A percentile compares a stretch with the other conserved stretches of the same genome.
Evolutionary conservation across 2,888 invertebrate species (phyloP).

Genomic region (Caenorhabditis doughertyi): DNA sequence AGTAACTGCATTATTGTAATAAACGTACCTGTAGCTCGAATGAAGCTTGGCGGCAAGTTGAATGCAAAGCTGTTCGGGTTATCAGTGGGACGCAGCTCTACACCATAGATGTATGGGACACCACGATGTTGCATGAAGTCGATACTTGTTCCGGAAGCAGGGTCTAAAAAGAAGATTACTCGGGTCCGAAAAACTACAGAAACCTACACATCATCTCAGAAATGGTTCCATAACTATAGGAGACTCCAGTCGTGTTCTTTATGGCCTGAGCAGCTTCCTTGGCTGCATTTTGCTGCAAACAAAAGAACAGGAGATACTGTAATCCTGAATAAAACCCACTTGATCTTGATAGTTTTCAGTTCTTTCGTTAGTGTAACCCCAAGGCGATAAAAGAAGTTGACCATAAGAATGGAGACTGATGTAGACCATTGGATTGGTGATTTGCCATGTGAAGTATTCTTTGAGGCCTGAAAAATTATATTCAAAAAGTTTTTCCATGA

Average conservation of each 20-base stretch:
- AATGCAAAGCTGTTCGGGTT: slow-evolving; percentile 73
- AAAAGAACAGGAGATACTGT: not conserved
- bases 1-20: not conserved
- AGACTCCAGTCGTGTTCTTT: slow-evolving; percentile 75
- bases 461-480: slow-evolving; percentile 55
- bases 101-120: slow-evolving; percentile 81
- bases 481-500: not conserved
- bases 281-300: slow-evolving; percentile 76
- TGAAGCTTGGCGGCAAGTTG: slow-evolving; percentile 75
- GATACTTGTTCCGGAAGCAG: slow-evolving; percentile 81
- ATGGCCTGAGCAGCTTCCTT: slow-evolving; percentile 79
- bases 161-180: slow-evolving; percentile 71
- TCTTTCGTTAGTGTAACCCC: slow-evolving; percentile 80
- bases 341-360: slow-evolving; percentile 77
- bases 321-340: slow-evolving; percentile 50
- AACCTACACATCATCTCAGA: slow-evolving; percentile 81
- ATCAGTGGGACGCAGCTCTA: slow-evolving; percentile 78
- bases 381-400: slow-evolving; percentile 79
- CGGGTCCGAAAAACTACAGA: no score
- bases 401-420: slow-evolving; percentile 81
- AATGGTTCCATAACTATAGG: slow-evolving; percentile 80
- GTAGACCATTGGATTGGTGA: slow-evolving; percentile 78
- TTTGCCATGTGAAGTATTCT: slow-evolving; percentile 77
- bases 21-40: slow-evolving; percentile 74
- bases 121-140: slow-evolving; percentile 80